Conservation (phyloP, 2,113 vertebrate species). For the Antennarius striatus region DNA sequence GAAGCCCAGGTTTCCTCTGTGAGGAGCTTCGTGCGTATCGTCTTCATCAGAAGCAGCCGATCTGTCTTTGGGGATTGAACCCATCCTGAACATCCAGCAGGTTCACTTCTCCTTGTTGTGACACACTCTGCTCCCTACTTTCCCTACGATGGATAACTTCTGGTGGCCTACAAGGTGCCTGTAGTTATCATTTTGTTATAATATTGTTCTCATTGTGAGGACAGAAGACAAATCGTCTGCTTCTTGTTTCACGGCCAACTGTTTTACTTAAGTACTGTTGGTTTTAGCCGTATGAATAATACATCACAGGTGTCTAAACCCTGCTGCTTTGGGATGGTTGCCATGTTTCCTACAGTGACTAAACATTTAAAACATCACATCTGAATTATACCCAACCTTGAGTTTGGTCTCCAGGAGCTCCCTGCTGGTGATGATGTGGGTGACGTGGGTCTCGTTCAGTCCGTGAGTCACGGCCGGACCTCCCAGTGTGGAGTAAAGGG, state of each 20-base stretch:
- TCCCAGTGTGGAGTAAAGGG: slow-evolving; percentile 92
- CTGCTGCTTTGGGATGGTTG: background rate
- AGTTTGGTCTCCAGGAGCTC: slow-evolving; percentile 91
- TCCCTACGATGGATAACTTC: background rate
- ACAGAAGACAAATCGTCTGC: too few relatives aligned
- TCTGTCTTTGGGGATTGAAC: background rate
- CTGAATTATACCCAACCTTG: slow-evolving; percentile 80
- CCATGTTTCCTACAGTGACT: too few relatives aligned
- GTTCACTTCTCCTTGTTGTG: background rate
- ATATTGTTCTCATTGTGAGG: too few relatives aligned
- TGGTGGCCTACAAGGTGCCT: too few relatives aligned
- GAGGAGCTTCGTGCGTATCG: background rate
- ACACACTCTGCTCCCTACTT: background rate
- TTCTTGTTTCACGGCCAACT: too few relatives aligned
- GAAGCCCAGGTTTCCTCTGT: slow-evolving; percentile 13
- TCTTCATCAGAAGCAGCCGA: slow-evolving; percentile 21
- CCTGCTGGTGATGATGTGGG: slow-evolving; percentile 93
- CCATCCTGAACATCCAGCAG: background rate
- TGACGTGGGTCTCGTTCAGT: slow-evolving; percentile 91
- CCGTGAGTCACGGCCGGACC: slow-evolving; percentile 91
- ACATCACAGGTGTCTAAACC: background rate
- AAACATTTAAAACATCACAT: background rate
- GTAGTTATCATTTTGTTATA: too few relatives aligned
- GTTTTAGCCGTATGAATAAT: too few relatives aligned
- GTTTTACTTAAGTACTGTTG: too few relatives aligned